A percentile compares a stretch with the other conserved stretches of the same genome.
Conservation (phyloP, 2,113 vertebrate species). For the Tachysurus fulvidraco region DNA sequence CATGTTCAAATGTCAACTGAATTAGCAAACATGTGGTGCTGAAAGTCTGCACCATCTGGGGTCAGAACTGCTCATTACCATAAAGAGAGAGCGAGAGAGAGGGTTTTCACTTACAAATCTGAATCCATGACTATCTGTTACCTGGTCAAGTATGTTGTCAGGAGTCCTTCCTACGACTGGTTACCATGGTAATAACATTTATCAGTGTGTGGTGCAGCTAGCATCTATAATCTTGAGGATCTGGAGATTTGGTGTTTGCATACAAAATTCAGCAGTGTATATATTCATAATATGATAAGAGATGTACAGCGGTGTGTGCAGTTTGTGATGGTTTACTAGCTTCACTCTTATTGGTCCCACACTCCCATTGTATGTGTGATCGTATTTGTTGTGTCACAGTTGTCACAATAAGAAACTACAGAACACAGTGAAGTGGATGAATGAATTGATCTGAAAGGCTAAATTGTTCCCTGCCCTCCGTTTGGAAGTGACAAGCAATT, state of each 20-base stretch:
- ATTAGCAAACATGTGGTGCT: neutral
- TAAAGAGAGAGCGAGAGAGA: neutral
- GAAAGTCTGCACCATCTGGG: neutral
- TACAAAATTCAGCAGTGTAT: no score
- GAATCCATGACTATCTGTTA: neutral
- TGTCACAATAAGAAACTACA: neutral
- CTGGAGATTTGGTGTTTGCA: no score
- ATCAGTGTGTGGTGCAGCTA: no score
- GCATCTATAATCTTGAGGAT: no score
- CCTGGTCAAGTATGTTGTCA: neutral
- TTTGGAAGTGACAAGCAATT: neutral
- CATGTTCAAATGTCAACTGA: neutral
- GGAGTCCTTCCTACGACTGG: neutral
- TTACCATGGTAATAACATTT: no score
- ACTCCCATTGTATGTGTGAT: no score
- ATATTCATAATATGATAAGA: no score
- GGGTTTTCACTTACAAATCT: neutral
- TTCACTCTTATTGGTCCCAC: neutral
- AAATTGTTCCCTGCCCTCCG: neutral
- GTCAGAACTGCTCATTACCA: slow-evolving; percentile 9
- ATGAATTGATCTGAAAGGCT: neutral
- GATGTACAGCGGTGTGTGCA: no score
- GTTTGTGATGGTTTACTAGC: no score
- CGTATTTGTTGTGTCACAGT: neutral
- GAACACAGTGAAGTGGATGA: neutral